Evolutionary conservation across 2,113 vertebrate genomes (phyloP), one percentile per base, ranked within the genome.

Genomic region (Panurus biarmicus): DNA sequence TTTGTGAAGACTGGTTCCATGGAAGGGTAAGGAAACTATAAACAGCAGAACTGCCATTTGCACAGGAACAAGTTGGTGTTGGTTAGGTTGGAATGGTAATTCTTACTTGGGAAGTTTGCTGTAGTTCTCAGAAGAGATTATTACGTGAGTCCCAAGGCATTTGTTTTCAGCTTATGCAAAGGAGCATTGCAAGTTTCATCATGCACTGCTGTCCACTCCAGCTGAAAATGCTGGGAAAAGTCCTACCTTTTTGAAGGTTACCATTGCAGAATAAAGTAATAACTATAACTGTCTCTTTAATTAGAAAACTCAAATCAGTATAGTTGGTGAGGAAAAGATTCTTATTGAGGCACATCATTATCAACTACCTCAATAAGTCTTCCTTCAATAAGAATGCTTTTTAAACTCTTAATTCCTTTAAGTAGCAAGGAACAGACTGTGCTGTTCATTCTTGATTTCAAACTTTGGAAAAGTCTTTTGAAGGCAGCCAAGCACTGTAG

Each of bases 1-100:
- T 99, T 80, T 99, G 99, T 97, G 99, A 99, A 97, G 99, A 99
- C 75, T 99, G 99, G 99, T 99, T 98, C 96, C 99, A 99, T 67
- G 98, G 98, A 90, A 98, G 98, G 98, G 99, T 99, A 97, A 98
- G 98, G 70, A 96, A 83, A 40, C 66, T 50, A 6, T 36, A 66
- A 75, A 38, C 15, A 64, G 31, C 67, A 65, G 67, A 86, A 64
- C 26, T 80, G 17, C 72, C 29, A 21, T 79, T 93, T 90, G 36
- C 66, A 12, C 31, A 50, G 62, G 13, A 89, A 9, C 5, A 12
- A 56, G 5, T 70, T 64, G n/a, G n/a, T 47, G 31, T 62, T 6
- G 4, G 47, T 83, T 58, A 45, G 36, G 29, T 95, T 35, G 50
- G 10, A 80, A 1, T 31, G 28, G 48, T 66, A 64, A 7, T 57